These are phyloP conservation scores for Athene noctua DNA, from an alignment of 2,113 vertebrate species.

Conservation along the genomic window DNA sequence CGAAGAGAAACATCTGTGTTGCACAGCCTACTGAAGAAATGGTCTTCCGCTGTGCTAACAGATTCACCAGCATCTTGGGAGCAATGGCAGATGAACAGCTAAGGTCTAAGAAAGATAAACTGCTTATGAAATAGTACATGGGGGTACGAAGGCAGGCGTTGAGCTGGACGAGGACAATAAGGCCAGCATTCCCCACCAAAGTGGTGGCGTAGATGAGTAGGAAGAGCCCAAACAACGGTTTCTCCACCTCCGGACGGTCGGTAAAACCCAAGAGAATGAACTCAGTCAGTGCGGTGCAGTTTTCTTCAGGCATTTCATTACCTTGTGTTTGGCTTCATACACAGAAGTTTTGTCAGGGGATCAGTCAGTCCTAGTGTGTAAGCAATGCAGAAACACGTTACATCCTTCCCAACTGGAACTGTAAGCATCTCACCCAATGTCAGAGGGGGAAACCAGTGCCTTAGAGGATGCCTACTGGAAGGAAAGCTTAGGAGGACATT, in stretches of 20 bases:
- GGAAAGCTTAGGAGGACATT: neutral
- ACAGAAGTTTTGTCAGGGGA: neutral
- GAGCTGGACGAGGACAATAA: conserved; percentile 5
- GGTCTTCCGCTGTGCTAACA: conserved; percentile 2
- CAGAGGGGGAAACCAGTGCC: neutral
- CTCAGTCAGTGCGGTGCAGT: neutral
- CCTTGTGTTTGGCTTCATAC: neutral
- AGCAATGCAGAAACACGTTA: neutral
- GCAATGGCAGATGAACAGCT: conserved; percentile 43
- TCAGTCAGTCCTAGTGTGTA: neutral
- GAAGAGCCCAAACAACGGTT: conserved; percentile 35
- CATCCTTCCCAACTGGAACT: too few relatives aligned
- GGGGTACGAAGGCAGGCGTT: conserved; percentile 22
- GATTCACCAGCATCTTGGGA: conserved; percentile 51
- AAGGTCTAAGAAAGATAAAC: conserved; percentile 57
- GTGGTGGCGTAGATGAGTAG: neutral
- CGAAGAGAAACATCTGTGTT: conserved; percentile 48
- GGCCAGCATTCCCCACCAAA: conserved; percentile 16
- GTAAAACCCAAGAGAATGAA: conserved; percentile 60
- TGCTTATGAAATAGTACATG: conserved; percentile 56
- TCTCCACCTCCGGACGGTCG: neutral
- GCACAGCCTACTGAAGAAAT: conserved; percentile 32
- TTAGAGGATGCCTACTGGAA: neutral
- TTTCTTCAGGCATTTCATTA: conserved; percentile 1
- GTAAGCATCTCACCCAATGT: too few relatives aligned